phyloP scores from a whole-genome alignment of 2,888 invertebrate species.

The Drosophila prolongata region DNA sequence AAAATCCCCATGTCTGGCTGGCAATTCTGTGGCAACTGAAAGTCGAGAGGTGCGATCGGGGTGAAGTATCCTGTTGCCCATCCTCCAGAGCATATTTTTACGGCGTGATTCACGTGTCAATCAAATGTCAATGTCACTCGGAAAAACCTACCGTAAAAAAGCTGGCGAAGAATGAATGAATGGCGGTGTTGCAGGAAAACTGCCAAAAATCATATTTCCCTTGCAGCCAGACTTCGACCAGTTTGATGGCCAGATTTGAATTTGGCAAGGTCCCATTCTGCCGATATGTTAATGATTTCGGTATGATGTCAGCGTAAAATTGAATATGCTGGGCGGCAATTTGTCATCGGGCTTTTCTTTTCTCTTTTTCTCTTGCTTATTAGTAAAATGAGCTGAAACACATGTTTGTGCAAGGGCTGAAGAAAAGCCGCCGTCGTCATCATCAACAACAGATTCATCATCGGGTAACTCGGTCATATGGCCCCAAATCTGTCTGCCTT shows the following conservation, averaged over 20 bases:
- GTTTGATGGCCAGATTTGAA: conserved; percentile 20
- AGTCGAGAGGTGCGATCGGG: conserved; percentile 17
- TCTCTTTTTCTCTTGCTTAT: conserved; percentile 58
- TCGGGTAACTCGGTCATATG: conserved; percentile 29
- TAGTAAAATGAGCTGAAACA: conserved; percentile 76
- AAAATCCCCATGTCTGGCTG: conserved; percentile 47
- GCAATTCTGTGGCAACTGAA: conserved; percentile 40
- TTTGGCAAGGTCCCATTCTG: conserved; percentile 33
- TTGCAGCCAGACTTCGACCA: conserved; percentile 33
- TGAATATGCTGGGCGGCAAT: conserved; percentile 63
- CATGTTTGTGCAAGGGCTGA: conserved; percentile 54
- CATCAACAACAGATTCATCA: conserved; percentile 69
- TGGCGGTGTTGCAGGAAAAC: conserved; percentile 22
- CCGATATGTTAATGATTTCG: conserved; percentile 42
- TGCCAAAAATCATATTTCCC: conserved; percentile 46
- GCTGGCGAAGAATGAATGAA: conserved; percentile 22
- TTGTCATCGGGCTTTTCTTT: conserved; percentile 60
- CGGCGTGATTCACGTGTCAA: conserved; percentile 81
- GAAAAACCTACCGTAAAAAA: conserved; percentile 18
- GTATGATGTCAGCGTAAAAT: conserved; percentile 55
- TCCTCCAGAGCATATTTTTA: conserved; percentile 53
- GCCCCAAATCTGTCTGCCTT: conserved; percentile 16
- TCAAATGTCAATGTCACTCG: conserved; percentile 82
- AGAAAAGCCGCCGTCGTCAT: conserved; percentile 27
- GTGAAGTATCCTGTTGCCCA: conserved; percentile 48